phyloP scores from a whole-genome alignment of 2,113 vertebrate species.

The Recurvirostra avosetta region DNA sequence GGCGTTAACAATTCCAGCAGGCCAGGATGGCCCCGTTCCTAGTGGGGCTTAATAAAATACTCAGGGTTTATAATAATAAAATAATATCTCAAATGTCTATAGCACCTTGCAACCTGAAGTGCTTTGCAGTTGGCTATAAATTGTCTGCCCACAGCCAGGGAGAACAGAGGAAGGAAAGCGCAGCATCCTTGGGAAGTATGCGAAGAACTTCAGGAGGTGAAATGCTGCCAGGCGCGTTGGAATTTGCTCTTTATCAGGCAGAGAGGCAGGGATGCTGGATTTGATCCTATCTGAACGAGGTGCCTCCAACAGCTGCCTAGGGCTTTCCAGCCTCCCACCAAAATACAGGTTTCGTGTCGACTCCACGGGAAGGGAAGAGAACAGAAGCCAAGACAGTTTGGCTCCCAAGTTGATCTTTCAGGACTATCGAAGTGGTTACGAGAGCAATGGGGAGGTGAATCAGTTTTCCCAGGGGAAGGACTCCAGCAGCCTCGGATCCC shows the following conservation, averaged over 20 bases:
- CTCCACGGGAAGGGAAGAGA: not conserved
- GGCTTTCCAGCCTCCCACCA: not conserved
- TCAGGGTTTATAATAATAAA: conserved; percentile 49
- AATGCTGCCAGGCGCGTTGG: conserved; percentile 9
- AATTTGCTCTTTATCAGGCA: conserved; percentile 17
- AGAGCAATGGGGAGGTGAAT: not conserved
- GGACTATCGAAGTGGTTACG: not conserved
- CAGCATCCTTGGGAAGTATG: conserved; percentile 46
- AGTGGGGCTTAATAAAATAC: conserved; percentile 61
- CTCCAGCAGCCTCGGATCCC: not conserved
- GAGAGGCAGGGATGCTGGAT: not conserved
- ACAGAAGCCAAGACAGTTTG: not conserved
- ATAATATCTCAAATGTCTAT: conserved; percentile 28
- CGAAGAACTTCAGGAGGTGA: conserved; percentile 12
- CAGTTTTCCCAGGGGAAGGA: not conserved
- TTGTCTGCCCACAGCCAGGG: not conserved
- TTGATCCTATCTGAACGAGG: not conserved
- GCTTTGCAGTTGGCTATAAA: conserved; percentile 22
- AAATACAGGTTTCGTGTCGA: not conserved
- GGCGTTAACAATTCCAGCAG: conserved; percentile 63
- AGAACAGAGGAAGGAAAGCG: not conserved
- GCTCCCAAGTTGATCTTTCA: not conserved
- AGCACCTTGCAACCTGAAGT: conserved; percentile 34
- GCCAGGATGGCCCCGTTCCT: conserved; percentile 59
- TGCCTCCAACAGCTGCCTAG: not conserved